A percentile compares a stretch with the other conserved stretches of the same genome.
Conservation (phyloP, 2,113 vertebrate species). For the Micronycteris hirsuta region DNA sequence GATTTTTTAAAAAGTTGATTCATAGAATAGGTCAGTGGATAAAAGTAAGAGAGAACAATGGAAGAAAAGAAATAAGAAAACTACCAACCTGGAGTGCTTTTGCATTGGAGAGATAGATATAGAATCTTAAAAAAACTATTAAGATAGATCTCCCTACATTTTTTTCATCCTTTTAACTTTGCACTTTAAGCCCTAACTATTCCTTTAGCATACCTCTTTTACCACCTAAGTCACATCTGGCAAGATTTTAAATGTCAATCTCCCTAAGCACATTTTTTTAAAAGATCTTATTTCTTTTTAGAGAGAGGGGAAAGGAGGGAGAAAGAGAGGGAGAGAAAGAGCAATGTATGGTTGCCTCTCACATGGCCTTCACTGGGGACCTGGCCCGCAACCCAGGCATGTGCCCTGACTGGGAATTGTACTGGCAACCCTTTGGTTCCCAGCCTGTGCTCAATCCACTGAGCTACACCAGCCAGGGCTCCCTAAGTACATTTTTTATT, state of each 20-base stretch:
- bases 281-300: too few relatives aligned
- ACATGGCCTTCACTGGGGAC: too few relatives aligned
- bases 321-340: too few relatives aligned
- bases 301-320: too few relatives aligned
- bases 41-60: not conserved
- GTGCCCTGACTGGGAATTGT: too few relatives aligned
- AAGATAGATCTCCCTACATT: not conserved
- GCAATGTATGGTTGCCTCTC: too few relatives aligned
- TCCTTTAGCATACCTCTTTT: not conserved
- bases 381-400: too few relatives aligned
- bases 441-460: too few relatives aligned
- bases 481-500: not conserved
- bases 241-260: not conserved
- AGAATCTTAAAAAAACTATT: not conserved
- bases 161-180: not conserved
- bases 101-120: not conserved
- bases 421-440: too few relatives aligned
- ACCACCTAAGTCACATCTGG: not conserved
- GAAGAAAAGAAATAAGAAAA: not conserved
- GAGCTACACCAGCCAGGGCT: too few relatives aligned
- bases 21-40: not conserved
- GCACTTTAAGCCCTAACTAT: not conserved
- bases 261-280: not conserved
- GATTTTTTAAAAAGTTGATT: not conserved
- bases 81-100: not conserved